Evolutionary conservation across 2,888 invertebrate genomes (phyloP), one percentile per base, ranked within the genome.

Genomic region (Lobophora halterata): DNA sequence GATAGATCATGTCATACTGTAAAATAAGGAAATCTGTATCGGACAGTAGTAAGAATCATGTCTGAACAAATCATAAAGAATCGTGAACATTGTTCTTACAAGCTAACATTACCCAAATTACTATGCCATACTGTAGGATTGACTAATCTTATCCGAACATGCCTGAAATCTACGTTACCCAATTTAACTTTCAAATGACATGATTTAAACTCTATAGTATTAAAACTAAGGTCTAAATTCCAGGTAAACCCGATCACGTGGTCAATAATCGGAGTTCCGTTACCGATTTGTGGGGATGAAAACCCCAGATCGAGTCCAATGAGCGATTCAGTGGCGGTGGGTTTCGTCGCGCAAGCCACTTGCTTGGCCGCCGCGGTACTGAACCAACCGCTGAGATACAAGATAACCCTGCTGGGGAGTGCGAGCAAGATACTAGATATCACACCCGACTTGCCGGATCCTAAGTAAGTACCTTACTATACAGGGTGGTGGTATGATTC

Each of bases 371-470:
- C 96, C 1, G 91, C 91, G 27, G 90, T 98, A 58, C 87, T 98
- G 30, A 93, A 95, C 72, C 91, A 95, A 56, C 97, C 98, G 16
- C 85, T 97, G 9, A 88, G 97, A 19, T 97, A 98, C 78, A 93
- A 93, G 16, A 90, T 98, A 46, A 89, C 91, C 3, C 90, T 95
- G 76, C 90, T 92, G 54, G 96, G 97, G 0, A 97, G 97, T 0
- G 90, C 94, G 18, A 94, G 95, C 51, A 91, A 92, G 70, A 93
- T 97, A 50, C 77, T 91, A 19, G 97, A 98, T 62, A 89, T 96
- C 16, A 93, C 93, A 17, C 74, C 76, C 0, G 80, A 80, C 13
- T 46, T 81, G 44, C 80, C 80, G 0, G 83, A 88, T 43, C 87
- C 86, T 3, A 76, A 80, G 80, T 79, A n/a, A 78, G 79, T 65